A percentile compares a stretch with the other conserved stretches of the same genome.
phyloP scores from a whole-genome alignment of 37 sponge, comb jelly and placozoan genomes.

The Dysidea cf. avara region DNA sequence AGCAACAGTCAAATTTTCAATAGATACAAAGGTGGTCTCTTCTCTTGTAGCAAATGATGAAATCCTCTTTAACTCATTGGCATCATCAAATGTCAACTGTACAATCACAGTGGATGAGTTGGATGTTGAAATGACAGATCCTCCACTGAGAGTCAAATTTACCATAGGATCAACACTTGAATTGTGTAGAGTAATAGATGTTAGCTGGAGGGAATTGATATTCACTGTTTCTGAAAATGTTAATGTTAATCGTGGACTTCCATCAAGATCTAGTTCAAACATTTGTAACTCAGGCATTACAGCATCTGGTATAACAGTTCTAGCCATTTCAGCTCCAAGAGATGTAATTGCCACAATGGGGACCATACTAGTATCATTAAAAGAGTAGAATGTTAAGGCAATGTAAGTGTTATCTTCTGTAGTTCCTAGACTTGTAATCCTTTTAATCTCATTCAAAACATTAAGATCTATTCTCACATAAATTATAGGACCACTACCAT shows the following conservation, averaged over 20 bases:
- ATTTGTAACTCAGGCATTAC: conserved; percentile 46
- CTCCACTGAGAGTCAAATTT: conserved; percentile 61
- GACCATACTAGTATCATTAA: conserved; percentile 71
- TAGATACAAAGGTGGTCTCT: conserved; percentile 47
- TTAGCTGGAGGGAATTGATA: conserved; percentile 31
- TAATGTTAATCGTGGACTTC: conserved; percentile 42
- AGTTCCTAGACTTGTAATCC: conserved; percentile 37
- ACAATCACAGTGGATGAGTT: conserved; percentile 45
- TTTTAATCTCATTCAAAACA: conserved; percentile 68
- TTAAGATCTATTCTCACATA: conserved; percentile 35
- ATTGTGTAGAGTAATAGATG: conserved; percentile 49
- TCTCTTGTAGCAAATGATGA: conserved; percentile 22
- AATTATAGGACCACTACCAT: conserved; percentile 35
- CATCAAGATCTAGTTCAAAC: conserved; percentile 65
- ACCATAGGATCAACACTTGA: conserved; percentile 16
- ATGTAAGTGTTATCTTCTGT: conserved; percentile 58
- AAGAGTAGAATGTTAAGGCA: conserved; percentile 38
- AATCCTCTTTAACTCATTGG: conserved; percentile 61
- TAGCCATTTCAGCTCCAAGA: conserved; percentile 45
- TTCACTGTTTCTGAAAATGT: conserved; percentile 83
- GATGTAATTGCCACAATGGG: conserved; percentile 33
- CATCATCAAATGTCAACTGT: conserved; percentile 62
- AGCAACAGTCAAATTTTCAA: conserved; percentile 45
- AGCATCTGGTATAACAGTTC: conserved; percentile 33
- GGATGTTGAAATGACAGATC: conserved; percentile 32